Base-by-base conservation (phyloP, 1,140 invertebrate species). In the Ceratina calcarata region DNA sequence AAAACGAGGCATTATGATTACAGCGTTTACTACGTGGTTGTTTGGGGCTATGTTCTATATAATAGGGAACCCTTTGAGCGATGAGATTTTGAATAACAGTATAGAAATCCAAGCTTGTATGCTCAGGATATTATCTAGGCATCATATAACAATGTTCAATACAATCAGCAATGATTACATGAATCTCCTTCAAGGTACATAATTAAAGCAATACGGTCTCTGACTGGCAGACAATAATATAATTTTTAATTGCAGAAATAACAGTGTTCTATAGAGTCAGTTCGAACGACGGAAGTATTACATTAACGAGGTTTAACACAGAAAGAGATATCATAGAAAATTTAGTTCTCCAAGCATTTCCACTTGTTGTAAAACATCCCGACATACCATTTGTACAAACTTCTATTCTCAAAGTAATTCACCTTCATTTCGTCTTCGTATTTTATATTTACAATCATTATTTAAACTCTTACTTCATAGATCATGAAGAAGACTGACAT, bases 21-120 rank as follows among this genome's bases (percentile, higher is more conserved):
- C 24, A 90, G 90, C 87, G 37, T 92, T 91, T 67, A 89, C 90
- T n/a, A 90, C 85, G 3, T 93, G 92, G 91, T 70, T 93, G 6
- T 93, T 92, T 82, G 91, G 91, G 12, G 83, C 86, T 61, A 87
- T 92, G 80, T 92, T 93, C 74, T 85, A 92, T 61, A 73, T 92
- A 64, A 60, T 89, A 16, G 87, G 86, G 55, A 64, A 82, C 20
- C 88, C 86, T 27, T 58, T 89, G 24, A 89, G 84, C 62, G 65
- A 85, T 49, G 69, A 85, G 61, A 81, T 89, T 27, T 62, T 88
- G 27, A 69, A 83, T 18, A 85, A 85, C 20, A 89, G 89, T 61
- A 86, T 91, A 71, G 84, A 91, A 60, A 78, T 92, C 27, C 91
- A 93, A 83, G 86, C 90, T 32, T 87, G 82, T 78, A 91, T 93